Evolutionary conservation across 2,888 invertebrate genomes (phyloP).

Genomic region (Tubiluchus corallicola): DNA sequence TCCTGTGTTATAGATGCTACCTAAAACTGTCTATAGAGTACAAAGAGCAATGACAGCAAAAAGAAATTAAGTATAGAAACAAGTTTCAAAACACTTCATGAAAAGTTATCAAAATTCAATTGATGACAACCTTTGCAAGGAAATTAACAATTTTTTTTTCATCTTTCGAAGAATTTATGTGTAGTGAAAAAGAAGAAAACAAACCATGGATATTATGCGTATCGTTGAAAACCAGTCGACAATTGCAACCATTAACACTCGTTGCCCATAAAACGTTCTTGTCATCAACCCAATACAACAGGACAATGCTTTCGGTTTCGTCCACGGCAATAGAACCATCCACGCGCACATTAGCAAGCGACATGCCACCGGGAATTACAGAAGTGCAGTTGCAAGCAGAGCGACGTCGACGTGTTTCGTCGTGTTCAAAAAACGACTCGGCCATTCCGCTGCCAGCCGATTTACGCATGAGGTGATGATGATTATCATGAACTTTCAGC

Average conservation of each 20-base stretch:
- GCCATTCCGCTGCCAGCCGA: not conserved
- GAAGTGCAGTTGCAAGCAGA: not conserved
- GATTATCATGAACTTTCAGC: not conserved
- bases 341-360: not conserved
- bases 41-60: no score
- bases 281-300: conserved; percentile 44
- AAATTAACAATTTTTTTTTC: no score
- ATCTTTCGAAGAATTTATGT: no score
- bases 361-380: not conserved
- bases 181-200: no score
- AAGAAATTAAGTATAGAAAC: no score
- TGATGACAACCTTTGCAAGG: no score
- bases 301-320: conserved; percentile 26
- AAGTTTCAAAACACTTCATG: no score
- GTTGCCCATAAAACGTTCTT: conserved; percentile 36
- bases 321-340: conserved; percentile 40
- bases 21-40: no score
- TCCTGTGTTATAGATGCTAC: no score
- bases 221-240: conserved; percentile 39
- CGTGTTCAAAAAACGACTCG: not conserved
- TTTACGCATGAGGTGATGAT: not conserved
- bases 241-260: conserved; percentile 46
- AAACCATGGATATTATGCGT: no score
- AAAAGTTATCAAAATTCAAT: no score
- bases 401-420: conserved; percentile 1